phyloP scores from a whole-genome alignment of 2,113 vertebrate genomes.

The Irena cyanogastra region DNA sequence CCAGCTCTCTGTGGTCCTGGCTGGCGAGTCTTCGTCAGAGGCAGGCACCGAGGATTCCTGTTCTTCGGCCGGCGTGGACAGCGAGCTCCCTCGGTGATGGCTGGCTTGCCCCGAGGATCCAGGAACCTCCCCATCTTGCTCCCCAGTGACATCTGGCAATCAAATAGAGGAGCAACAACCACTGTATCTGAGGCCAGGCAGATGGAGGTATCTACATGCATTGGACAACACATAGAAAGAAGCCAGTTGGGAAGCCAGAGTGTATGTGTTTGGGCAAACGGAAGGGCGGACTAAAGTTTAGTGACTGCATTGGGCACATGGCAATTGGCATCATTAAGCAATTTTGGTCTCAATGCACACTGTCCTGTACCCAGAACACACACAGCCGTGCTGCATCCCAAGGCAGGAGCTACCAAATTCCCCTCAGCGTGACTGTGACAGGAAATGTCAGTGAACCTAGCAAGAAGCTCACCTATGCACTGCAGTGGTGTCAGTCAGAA shows the following conservation, averaged over 20 bases:
- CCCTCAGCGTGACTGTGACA: conserved; percentile 65
- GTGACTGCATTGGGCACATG: conserved; percentile 49
- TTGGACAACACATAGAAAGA: conserved; percentile 75
- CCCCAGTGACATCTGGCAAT: conserved; percentile 76
- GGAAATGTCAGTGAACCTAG: conserved; percentile 69
- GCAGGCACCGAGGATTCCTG: conserved; percentile 70
- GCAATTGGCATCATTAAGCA: conserved; percentile 15
- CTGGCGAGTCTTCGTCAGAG: conserved; percentile 69
- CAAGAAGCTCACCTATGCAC: conserved; percentile 71
- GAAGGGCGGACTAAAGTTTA: conserved; percentile 63
- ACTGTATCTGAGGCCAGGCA: conserved; percentile 74
- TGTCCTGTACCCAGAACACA: conserved; percentile 70
- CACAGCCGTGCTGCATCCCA: conserved; percentile 70
- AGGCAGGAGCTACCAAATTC: conserved; percentile 60
- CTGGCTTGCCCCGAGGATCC: conserved; percentile 69
- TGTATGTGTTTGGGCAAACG: conserved; percentile 71
- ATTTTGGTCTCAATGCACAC: conserved; percentile 40
- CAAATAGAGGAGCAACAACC: conserved; percentile 76
- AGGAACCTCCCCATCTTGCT: conserved; percentile 74
- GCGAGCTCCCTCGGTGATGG: conserved; percentile 68
- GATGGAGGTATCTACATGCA: conserved; percentile 74
- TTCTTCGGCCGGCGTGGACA: conserved; percentile 68
- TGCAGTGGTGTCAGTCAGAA: conserved; percentile 72
- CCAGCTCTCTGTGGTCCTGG: conserved; percentile 73
- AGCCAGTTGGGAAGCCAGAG: conserved; percentile 72